Percentiles rank a stretch among this genome's conserved stretches.
These are phyloP conservation scores for Alcis repandata DNA, from an alignment of 2,888 invertebrate genomes.

Conservation along the genomic window DNA sequence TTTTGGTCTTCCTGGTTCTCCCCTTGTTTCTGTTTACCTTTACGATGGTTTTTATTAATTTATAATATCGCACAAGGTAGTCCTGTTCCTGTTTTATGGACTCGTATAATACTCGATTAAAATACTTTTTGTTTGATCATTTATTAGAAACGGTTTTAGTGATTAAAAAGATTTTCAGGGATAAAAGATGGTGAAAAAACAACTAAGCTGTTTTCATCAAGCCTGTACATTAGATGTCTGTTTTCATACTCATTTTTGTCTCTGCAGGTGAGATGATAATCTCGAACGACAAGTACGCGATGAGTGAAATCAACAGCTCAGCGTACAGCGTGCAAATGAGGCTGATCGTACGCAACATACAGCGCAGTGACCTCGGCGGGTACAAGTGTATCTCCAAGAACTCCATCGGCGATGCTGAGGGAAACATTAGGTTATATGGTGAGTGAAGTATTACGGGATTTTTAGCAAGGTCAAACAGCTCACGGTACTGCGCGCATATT, in stretches of 20 bases:
- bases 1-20: too few relatives aligned
- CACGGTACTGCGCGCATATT: too few relatives aligned
- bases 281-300: constrained; percentile 93
- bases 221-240: not conserved
- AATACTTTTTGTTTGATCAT: too few relatives aligned
- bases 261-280: constrained; percentile 95
- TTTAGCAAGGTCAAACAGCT: constrained; percentile 66
- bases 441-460: constrained; percentile 70
- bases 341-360: constrained; percentile 91
- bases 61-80: too few relatives aligned
- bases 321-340: constrained; percentile 95
- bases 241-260: not conserved
- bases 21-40: too few relatives aligned
- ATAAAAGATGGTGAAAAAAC: too few relatives aligned
- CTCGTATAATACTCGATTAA: too few relatives aligned
- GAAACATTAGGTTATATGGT: constrained; percentile 96
- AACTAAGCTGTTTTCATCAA: too few relatives aligned
- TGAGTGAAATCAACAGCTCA: constrained; percentile 92
- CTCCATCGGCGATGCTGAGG: constrained; percentile 96
- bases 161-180: too few relatives aligned
- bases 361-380: constrained; percentile 92
- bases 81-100: too few relatives aligned
- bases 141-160: too few relatives aligned
- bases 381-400: constrained; percentile 97
- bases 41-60: too few relatives aligned